These are phyloP conservation scores for Okamejei kenojei DNA, from an alignment of 2,797 vertebrate species.

Conservation along the genomic window DNA sequence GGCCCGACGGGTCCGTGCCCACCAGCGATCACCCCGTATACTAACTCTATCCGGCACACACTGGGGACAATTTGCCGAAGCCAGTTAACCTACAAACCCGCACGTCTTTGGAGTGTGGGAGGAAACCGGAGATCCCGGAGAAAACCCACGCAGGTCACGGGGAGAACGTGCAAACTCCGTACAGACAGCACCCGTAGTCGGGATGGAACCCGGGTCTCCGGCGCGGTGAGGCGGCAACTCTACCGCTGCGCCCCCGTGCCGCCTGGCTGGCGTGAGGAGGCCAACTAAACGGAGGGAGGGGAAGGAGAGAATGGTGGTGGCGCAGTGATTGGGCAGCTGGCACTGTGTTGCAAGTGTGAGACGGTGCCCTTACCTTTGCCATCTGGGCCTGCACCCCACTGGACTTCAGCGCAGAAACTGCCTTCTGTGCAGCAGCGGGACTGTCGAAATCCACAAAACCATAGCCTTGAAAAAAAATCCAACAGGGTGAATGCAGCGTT, in stretches of 20 bases:
- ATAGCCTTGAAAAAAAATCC: constrained; percentile 61
- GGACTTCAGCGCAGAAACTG: constrained; percentile 82
- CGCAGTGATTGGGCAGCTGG: not conserved
- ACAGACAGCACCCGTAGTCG: too few relatives aligned
- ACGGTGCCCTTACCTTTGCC: constrained; percentile 72
- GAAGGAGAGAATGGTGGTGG: constrained; percentile 41
- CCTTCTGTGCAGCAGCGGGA: constrained; percentile 84
- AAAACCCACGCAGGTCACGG: too few relatives aligned
- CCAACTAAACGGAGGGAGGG: constrained; percentile 40
- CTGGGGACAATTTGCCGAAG: too few relatives aligned
- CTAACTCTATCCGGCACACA: too few relatives aligned
- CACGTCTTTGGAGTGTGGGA: too few relatives aligned
- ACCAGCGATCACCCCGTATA: too few relatives aligned
- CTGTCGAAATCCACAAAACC: constrained; percentile 90
- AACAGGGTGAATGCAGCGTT: not conserved
- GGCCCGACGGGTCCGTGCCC: too few relatives aligned
- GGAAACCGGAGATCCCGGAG: too few relatives aligned
- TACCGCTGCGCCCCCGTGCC: too few relatives aligned
- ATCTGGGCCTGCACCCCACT: constrained; percentile 90
- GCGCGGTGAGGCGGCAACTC: not conserved
- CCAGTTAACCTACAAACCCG: too few relatives aligned
- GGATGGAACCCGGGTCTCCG: too few relatives aligned
- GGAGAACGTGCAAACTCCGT: too few relatives aligned
- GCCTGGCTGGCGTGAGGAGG: not conserved
- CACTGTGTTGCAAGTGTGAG: not conserved